phyloP scores from a whole-genome alignment of 2,888 invertebrate genomes.

The Diogma glabrata region DNA sequence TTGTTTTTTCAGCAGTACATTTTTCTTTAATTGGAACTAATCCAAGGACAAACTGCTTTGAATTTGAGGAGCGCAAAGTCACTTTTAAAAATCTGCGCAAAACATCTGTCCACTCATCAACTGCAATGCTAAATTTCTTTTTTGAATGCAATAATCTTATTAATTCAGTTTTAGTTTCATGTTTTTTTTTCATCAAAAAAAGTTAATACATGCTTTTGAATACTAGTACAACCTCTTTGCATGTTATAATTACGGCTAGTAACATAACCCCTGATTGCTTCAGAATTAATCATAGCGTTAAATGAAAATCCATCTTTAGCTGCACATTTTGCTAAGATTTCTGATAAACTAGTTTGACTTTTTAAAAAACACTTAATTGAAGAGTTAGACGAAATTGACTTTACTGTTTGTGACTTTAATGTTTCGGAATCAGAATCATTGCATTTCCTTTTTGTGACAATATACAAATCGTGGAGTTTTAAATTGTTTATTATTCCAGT shows the following conservation, averaged over 20 bases:
- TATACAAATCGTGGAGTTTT: constrained; percentile 3
- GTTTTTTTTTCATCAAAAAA: constrained; percentile 4
- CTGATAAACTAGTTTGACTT: not conserved
- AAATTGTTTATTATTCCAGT: constrained; percentile 10
- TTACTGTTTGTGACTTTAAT: too few relatives aligned
- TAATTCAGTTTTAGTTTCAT: not conserved
- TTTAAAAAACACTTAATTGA: too few relatives aligned
- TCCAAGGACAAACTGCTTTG: constrained; percentile 6
- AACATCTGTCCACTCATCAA: constrained; percentile 10
- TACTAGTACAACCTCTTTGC: constrained; percentile 7
- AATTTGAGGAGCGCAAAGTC: constrained; percentile 1
- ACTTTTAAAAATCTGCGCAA: constrained; percentile 7
- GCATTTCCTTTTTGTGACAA: too few relatives aligned
- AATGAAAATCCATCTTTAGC: constrained; percentile 6
- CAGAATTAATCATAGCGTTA: not conserved
- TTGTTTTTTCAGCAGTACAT: constrained; percentile 9
- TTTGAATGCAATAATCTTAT: not conserved
- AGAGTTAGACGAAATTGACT: too few relatives aligned
- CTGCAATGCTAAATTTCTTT: constrained; percentile 4
- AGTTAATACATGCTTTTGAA: constrained; percentile 5
- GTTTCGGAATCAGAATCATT: too few relatives aligned
- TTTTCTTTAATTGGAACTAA: constrained; percentile 10
- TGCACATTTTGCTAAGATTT: constrained; percentile 8
- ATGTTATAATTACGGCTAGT: constrained; percentile 9
- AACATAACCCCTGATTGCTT: constrained; percentile 8